Evolutionary conservation across 2,113 vertebrate genomes (phyloP), one percentile per base, ranked within the genome.

Genomic region (Antechinus stuartii): DNA sequence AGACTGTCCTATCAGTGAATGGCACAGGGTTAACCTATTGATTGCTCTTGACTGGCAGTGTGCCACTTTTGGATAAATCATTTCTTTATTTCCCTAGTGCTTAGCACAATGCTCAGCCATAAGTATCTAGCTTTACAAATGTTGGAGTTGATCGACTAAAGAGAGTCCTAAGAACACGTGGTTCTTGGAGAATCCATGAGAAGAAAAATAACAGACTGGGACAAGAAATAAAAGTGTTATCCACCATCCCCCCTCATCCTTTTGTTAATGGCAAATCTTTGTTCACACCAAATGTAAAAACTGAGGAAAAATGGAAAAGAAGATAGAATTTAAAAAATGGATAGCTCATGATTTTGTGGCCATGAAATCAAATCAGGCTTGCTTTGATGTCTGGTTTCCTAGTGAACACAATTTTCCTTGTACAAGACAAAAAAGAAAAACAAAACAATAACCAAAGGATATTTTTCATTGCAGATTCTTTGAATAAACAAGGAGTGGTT

Each of bases 391-490:
- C n/a, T 94, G 11, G 50, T 8, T 8, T 92, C 26, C 95, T 89
- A 0, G 49, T 93, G 91, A 92, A 16, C 95, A 93, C 0, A 46
- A 92, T 84, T 14, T 42, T 84, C 68, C 92, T 89, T 92, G 91
- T 30, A 26, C 22, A 47, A 35, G 24, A 27, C 22, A 0, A 10
- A 0, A 35, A 27, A 23, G 95, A 95, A 50, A 95, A 97, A 42
- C 61, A 57, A 57, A 68, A 68, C 61, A 55, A 55, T 26, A 89
- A 8, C 24, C 68, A 84, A 8, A 8, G 57, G 92, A 23, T 90
- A 93, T 95, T 95, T 90, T 96, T 96, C 54, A 94, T 98, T 98
- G 9, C 98, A 99, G 99, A 96, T 92, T 98, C 98, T 97, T 96
- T 98, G 93, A 97, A 96, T 93, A 96, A 98, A 95, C 98, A 96